phyloP scores from a whole-genome alignment of 2,888 invertebrate species.

The Amphipoea oculea region DNA sequence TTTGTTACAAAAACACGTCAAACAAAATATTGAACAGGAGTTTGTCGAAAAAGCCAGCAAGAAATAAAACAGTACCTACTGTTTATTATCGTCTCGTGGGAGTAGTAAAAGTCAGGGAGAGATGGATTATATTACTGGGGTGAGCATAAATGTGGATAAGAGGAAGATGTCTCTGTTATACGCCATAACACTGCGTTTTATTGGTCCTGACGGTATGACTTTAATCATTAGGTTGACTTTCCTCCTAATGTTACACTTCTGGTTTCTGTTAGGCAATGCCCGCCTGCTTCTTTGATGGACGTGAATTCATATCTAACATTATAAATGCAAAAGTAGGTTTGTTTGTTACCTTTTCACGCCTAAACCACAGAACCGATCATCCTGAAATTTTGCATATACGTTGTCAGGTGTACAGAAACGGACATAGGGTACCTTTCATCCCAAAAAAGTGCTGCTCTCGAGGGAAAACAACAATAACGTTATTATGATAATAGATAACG shows the following conservation, averaged over 20 bases:
- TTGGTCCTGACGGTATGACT: neutral
- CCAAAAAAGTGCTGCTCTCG: too few species aligned
- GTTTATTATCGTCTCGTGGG: slow-evolving; percentile 27
- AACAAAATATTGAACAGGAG: slow-evolving; percentile 21
- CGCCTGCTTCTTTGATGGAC: neutral
- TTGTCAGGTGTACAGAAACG: too few species aligned
- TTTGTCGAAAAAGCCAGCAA: slow-evolving; percentile 5
- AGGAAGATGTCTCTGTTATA: slow-evolving; percentile 15
- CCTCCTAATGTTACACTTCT: neutral
- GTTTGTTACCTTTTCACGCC: too few species aligned
- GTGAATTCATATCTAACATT: neutral
- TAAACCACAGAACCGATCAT: too few species aligned
- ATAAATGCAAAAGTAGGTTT: too few species aligned
- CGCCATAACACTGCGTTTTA: slow-evolving; percentile 16
- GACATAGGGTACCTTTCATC: too few species aligned
- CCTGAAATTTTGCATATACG: too few species aligned
- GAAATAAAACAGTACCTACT: slow-evolving; percentile 29
- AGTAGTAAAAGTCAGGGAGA: slow-evolving; percentile 41
- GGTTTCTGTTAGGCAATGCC: neutral
- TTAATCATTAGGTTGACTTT: neutral
- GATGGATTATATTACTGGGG: slow-evolving; percentile 7
- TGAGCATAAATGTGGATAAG: neutral
- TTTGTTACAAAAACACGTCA: slow-evolving; percentile 29
- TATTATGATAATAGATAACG: too few species aligned
- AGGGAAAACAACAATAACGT: too few species aligned